phyloP scores from a whole-genome alignment of 2,113 vertebrate species.

The Dendropsophus ebraccatus region DNA sequence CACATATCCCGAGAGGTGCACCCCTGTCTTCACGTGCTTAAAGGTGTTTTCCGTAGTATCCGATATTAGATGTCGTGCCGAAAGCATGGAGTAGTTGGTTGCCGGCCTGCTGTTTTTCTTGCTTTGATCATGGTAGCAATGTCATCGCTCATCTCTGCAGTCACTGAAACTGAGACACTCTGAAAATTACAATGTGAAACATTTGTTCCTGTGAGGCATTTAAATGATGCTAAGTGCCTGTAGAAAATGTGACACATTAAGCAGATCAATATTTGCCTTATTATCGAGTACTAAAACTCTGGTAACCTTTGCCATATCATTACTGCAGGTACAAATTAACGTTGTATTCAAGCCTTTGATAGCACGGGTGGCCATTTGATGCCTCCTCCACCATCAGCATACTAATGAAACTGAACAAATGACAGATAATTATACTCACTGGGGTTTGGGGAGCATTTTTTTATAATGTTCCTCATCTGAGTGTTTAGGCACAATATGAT shows the following conservation, averaged over 20 bases:
- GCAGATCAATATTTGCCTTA: slow-evolving; percentile 42
- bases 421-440: neutral
- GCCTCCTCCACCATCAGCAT: neutral
- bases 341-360: slow-evolving; percentile 4
- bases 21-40: too few species aligned
- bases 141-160: neutral
- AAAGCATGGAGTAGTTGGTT: too few species aligned
- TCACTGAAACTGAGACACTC: neutral
- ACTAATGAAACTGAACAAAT: neutral
- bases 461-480: too few species aligned
- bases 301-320: slow-evolving; percentile 41
- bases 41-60: too few species aligned
- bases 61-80: too few species aligned
- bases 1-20: too few species aligned
- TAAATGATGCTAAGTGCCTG: slow-evolving; percentile 19
- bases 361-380: neutral
- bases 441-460: too few species aligned
- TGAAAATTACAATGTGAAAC: neutral
- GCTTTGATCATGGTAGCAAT: neutral
- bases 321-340: slow-evolving; percentile 4
- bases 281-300: slow-evolving; percentile 18
- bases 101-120: too few species aligned
- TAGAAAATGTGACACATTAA: slow-evolving; percentile 31
- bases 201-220: slow-evolving; percentile 18
- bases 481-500: too few species aligned